Percentiles rank a stretch among this genome's conserved stretches.
Conservation (phyloP, 1,140 invertebrate species). For the Orchestia grillus region DNA sequence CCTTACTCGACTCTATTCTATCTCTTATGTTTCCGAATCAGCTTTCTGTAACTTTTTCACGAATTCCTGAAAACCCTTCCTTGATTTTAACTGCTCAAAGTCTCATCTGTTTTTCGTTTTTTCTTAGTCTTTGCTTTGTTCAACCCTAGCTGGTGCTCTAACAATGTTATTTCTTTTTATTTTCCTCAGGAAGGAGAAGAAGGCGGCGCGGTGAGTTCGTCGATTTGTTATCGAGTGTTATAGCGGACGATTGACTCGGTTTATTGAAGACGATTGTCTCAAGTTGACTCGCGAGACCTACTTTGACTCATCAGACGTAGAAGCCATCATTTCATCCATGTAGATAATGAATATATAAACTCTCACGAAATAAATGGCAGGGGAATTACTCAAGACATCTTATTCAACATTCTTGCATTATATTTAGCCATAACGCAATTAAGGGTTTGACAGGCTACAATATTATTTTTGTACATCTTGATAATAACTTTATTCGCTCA, state of each 20-base stretch:
- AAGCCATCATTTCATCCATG: background rate
- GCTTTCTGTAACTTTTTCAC: background rate
- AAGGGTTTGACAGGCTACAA: background rate
- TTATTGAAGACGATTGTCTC: background rate
- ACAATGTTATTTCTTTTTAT: conserved; percentile 51
- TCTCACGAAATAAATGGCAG: background rate
- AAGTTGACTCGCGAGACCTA: background rate
- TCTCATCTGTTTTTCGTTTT: background rate
- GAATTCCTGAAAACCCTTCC: background rate
- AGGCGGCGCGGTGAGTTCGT: conserved; percentile 49
- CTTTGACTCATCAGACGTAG: background rate
- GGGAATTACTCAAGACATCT: background rate
- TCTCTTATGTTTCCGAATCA: background rate
- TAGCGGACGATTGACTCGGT: conserved; percentile 5
- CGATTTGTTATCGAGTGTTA: conserved; percentile 2
- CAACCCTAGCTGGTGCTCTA: conserved; percentile 14
- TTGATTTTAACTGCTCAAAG: background rate
- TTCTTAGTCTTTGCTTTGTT: conserved; percentile 1
- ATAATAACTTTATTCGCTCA: background rate
- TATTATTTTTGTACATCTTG: background rate
- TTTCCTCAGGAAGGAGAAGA: conserved; percentile 50
- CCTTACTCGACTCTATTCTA: background rate
- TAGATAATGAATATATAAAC: background rate
- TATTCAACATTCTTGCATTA: background rate
- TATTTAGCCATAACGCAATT: background rate